Conservation (phyloP, 2,797 vertebrate genomes). For the Crocodylus rhombifer region DNA sequence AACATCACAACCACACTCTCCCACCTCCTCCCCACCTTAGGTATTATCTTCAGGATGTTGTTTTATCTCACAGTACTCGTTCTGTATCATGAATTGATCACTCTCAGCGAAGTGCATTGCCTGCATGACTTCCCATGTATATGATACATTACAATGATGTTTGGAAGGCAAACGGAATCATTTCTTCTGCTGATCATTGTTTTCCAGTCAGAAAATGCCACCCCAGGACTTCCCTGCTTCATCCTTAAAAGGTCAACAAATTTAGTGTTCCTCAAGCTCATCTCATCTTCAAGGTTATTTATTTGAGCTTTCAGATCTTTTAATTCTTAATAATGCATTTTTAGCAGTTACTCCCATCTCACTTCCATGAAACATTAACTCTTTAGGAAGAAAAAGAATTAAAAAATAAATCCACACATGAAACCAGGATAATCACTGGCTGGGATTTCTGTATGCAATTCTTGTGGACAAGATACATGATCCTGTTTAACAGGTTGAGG, state of each 20-base stretch:
- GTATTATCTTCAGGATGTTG: not conserved
- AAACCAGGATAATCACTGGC: not conserved
- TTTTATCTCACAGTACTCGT: not conserved
- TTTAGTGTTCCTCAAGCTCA: not conserved
- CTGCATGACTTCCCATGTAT: not conserved
- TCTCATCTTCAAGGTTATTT: not conserved
- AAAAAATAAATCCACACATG: not conserved
- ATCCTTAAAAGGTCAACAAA: not conserved
- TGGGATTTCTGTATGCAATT: not conserved
- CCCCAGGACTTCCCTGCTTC: not conserved
- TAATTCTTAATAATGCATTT: not conserved
- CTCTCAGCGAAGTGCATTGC: not conserved
- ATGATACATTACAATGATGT: not conserved
- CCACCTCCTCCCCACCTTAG: not conserved
- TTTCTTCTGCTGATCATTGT: not conserved
- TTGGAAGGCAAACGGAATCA: slow-evolving; percentile 14
- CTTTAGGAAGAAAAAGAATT: not conserved
- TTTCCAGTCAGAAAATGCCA: not conserved
- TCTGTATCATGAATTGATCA: not conserved
- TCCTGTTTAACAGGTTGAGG: not conserved
- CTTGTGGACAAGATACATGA: fast-evolving
- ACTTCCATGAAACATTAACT: not conserved
- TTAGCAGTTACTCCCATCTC: not conserved
- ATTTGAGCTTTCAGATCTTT: not conserved
- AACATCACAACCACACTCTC: no score